phyloP scores from a whole-genome alignment of 1,140 invertebrate genomes.

The Notospermus geniculatus region DNA sequence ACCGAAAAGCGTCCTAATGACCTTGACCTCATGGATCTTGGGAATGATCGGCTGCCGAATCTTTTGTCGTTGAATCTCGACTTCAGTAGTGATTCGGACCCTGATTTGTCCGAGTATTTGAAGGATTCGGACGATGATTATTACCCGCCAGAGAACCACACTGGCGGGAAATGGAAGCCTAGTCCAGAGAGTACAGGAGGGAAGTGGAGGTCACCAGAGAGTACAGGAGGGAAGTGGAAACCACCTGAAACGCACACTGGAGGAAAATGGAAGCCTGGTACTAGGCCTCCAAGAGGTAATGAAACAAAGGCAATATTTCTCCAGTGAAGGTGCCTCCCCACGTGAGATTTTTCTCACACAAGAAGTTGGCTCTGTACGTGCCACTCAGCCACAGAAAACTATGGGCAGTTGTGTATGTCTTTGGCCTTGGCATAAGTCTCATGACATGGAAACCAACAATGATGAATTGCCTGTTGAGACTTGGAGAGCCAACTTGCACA shows the following conservation, averaged over 20 bases:
- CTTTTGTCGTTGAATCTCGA: conserved; percentile 40
- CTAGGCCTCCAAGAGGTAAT: conserved; percentile 26
- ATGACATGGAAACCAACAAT: too few relatives aligned
- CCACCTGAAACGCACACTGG: conserved; percentile 66
- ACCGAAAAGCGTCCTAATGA: conserved; percentile 21
- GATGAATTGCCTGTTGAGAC: too few relatives aligned
- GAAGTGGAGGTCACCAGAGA: not conserved
- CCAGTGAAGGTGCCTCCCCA: too few relatives aligned
- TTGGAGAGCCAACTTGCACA: too few relatives aligned
- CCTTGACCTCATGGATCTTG: conserved; percentile 49
- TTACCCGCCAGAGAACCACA: conserved; percentile 62
- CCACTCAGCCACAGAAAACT: not conserved
- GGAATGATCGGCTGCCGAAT: conserved; percentile 43
- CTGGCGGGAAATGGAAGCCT: conserved; percentile 76
- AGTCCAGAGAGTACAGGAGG: conserved; percentile 34
- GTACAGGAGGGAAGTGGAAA: conserved; percentile 37
- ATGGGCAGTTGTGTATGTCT: too few relatives aligned
- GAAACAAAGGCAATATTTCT: not conserved
- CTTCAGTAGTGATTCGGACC: conserved; percentile 44
- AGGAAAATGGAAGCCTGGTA: conserved; percentile 71
- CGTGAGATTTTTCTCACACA: too few relatives aligned
- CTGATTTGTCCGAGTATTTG: conserved; percentile 19
- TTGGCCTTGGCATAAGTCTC: too few relatives aligned
- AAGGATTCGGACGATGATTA: conserved; percentile 38
- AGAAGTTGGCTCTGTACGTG: not conserved